Evolutionary conservation across 2,113 vertebrate species (phyloP).

Genomic region (Redunca redunca): DNA sequence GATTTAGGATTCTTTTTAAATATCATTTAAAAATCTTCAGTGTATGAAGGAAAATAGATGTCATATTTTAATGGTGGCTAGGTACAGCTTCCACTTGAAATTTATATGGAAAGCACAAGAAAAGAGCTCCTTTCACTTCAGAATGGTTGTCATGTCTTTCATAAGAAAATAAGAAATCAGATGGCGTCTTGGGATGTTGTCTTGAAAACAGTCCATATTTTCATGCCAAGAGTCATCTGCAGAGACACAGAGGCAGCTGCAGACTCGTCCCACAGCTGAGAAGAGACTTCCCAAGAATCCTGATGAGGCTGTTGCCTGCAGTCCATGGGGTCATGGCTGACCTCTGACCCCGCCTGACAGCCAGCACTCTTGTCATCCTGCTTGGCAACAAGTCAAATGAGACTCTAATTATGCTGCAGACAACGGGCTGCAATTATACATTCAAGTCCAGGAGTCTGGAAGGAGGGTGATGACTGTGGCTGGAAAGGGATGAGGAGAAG

Average conservation of each 20-base stretch:
- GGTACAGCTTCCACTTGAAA: neutral
- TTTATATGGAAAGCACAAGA: neutral
- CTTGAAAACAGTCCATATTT: constrained; percentile 55
- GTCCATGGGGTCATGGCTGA: constrained; percentile 71
- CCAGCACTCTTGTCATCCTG: constrained; percentile 73
- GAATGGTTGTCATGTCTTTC: neutral
- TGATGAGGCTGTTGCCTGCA: constrained; percentile 56
- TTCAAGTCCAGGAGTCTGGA: constrained; percentile 56
- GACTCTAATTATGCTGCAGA: constrained; percentile 78
- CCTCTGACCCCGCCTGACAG: constrained; percentile 78
- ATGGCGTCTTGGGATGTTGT: neutral
- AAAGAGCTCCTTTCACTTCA: constrained; percentile 15
- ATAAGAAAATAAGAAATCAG: constrained; percentile 40
- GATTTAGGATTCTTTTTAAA: constrained; percentile 10
- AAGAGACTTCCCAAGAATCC: constrained; percentile 64
- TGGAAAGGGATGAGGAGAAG: constrained; percentile 67
- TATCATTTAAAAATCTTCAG: neutral
- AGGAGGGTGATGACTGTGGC: constrained; percentile 13
- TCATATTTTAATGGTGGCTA: neutral
- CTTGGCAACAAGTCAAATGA: constrained; percentile 77
- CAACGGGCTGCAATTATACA: constrained; percentile 75
- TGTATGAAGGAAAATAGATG: neutral
- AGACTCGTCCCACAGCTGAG: constrained; percentile 41
- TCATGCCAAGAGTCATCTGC: constrained; percentile 39
- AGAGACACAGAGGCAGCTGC: constrained; percentile 66